Conservation (phyloP, 1,140 invertebrate genomes). For the Drosophila busckii region DNA sequence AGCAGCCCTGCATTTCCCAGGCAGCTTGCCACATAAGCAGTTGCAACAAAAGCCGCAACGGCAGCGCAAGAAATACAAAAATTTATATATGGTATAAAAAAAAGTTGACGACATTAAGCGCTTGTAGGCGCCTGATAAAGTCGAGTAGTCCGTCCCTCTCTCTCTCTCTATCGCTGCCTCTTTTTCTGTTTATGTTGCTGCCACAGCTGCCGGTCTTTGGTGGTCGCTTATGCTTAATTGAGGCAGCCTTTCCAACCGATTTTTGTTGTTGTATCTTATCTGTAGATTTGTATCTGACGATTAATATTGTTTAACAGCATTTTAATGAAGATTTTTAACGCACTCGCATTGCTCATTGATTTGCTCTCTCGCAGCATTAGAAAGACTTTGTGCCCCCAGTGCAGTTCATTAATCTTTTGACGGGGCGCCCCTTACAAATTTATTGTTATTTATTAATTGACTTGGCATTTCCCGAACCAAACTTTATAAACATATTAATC, state of each 20-base stretch:
- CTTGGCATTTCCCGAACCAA: constrained; percentile 67
- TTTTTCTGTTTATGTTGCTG: neutral
- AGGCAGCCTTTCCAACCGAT: constrained; percentile 26
- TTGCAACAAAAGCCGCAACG: constrained; percentile 12
- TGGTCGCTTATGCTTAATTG: constrained; percentile 61
- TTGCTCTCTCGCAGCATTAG: constrained; percentile 1
- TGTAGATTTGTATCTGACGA: constrained; percentile 65
- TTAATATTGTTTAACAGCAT: constrained; percentile 73
- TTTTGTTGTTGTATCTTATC: constrained; percentile 55
- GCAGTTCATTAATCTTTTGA: constrained; percentile 43
- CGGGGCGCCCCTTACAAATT: constrained; percentile 48
- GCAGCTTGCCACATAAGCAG: constrained; percentile 12
- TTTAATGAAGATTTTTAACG: constrained; percentile 67
- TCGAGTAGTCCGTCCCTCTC: constrained; percentile 11
- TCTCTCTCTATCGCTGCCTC: constrained; percentile 7
- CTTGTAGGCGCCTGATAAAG: constrained; percentile 56
- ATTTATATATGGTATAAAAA: too few species aligned
- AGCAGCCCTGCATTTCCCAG: constrained; percentile 3
- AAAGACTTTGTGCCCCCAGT: constrained; percentile 30
- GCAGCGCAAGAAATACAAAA: too few species aligned
- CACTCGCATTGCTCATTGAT: neutral
- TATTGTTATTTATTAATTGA: constrained; percentile 59
- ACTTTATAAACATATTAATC: constrained; percentile 78
- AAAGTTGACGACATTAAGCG: constrained; percentile 72
- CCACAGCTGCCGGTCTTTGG: constrained; percentile 47